Percentiles rank a stretch among this genome's conserved stretches.
Evolutionary conservation across 2,888 invertebrate genomes (phyloP).

Genomic region (Silvanus unidentatus): DNA sequence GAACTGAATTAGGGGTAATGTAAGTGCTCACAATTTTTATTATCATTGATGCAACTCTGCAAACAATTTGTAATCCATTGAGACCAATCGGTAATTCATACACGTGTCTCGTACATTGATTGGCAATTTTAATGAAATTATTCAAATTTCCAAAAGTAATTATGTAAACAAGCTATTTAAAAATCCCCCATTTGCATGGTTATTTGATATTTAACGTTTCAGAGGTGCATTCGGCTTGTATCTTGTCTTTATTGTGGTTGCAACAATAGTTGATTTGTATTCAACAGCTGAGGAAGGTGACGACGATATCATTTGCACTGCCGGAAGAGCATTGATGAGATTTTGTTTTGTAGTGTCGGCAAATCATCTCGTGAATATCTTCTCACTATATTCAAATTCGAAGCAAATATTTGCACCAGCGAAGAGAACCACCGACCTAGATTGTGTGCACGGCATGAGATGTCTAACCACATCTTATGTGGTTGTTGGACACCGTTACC

Average conservation of each 20-base stretch:
- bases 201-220: slow-evolving; percentile 7
- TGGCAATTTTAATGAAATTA: not conserved
- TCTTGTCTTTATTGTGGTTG: slow-evolving; percentile 8
- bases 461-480: slow-evolving; percentile 49
- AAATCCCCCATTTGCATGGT: no score
- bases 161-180: not conserved
- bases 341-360: slow-evolving; percentile 11
- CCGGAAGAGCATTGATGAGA: not conserved
- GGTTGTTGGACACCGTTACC: slow-evolving; percentile 46
- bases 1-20: slow-evolving; percentile 18
- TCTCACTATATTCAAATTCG: slow-evolving; percentile 22
- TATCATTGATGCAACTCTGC: not conserved
- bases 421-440: slow-evolving; percentile 20
- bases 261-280: slow-evolving; percentile 13
- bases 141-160: not conserved
- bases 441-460: slow-evolving; percentile 49
- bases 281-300: slow-evolving; percentile 12
- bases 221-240: slow-evolving; percentile 10
- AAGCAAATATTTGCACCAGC: slow-evolving; percentile 22
- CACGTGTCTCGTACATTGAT: not conserved
- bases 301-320: no score
- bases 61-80: not conserved
- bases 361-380: slow-evolving; percentile 15
- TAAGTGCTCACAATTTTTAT: slow-evolving; percentile 14
- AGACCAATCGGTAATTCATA: no score